Evolutionary conservation across 2,888 invertebrate genomes (phyloP).

Genomic region (Sinodicranocentrus sp.): DNA sequence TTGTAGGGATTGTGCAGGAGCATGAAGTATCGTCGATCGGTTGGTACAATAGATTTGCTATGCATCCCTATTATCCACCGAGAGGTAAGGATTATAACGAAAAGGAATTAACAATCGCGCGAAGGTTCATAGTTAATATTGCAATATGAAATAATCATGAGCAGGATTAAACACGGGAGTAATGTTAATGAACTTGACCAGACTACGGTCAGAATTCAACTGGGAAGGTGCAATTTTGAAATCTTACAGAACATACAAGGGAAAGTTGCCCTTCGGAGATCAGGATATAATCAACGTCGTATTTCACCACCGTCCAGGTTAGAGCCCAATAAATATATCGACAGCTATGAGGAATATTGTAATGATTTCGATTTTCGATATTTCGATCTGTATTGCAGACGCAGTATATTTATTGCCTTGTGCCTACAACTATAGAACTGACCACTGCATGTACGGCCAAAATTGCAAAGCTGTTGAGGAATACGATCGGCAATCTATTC

Average conservation of each 20-base stretch:
- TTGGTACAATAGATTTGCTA: constrained; percentile 97
- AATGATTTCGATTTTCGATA: no score
- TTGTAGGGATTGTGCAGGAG: constrained; percentile 92
- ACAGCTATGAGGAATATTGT: no score
- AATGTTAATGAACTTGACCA: constrained; percentile 97
- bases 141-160: neutral
- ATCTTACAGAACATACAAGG: constrained; percentile 90
- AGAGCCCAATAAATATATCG: no score
- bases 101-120: neutral
- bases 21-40: constrained; percentile 95
- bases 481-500: constrained; percentile 86
- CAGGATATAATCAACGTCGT: constrained; percentile 96
- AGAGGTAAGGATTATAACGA: constrained; percentile 81
- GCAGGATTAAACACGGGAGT: constrained; percentile 96
- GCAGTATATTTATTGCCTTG: constrained; percentile 90
- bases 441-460: constrained; percentile 97
- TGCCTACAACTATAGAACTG: constrained; percentile 94
- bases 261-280: constrained; percentile 97
- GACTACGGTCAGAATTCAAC: constrained; percentile 88
- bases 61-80: constrained; percentile 95
- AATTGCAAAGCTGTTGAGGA: constrained; percentile 78
- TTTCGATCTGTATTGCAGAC: no score
- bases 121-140: neutral
- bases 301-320: constrained; percentile 89
- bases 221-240: constrained; percentile 92